Evolutionary conservation across 2,797 vertebrate species (phyloP), one percentile per base, ranked within the genome.

Genomic region (Danio kyathit): DNA sequence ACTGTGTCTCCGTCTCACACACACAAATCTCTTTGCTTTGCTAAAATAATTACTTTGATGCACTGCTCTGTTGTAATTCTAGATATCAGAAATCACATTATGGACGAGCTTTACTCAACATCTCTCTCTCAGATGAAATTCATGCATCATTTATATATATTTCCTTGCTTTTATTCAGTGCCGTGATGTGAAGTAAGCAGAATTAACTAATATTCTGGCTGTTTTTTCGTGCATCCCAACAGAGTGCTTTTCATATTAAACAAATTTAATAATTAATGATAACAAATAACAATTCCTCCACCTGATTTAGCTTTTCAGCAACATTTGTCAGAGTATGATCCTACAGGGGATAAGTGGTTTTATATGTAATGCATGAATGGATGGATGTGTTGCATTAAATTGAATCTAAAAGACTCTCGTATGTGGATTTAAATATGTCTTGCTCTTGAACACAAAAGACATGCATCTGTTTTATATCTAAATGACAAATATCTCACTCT

Each of bases 11-110:
- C 79, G 57, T 82, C 83, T 49, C 76, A 16, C 16, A 54, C 73
- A 76, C 59, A 75, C 71, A 93, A 92, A 94, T 92, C 92, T 90
- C 86, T 89, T 87, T 91, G 88, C 92, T 86, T 91, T 85, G 86
- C 88, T 89, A 75, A 89, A 92, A 94, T 93, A 95, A 94, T 95
- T 92, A 94, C 93, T 93, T 90, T 94, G 92, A 93, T 94, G 94
- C 91, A 89, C 86, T 82, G 85, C 84, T 89, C 67, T 86, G 72
- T 76, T 64, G 79, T 85, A 83, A 82, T 85, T 89, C 83, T 85
- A 57, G 65, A 86, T 88, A 85, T 88, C 85, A 87, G 76, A 92
- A 92, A 92, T 92, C 89, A 89, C 89, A 89, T 84, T 69, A 84
- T 87, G 66, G 74, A 71, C 54, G 40, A 54, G 9, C 61, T 63